phyloP scores from a whole-genome alignment of 2,113 vertebrate genomes.

The Orthonyx spaldingii region DNA sequence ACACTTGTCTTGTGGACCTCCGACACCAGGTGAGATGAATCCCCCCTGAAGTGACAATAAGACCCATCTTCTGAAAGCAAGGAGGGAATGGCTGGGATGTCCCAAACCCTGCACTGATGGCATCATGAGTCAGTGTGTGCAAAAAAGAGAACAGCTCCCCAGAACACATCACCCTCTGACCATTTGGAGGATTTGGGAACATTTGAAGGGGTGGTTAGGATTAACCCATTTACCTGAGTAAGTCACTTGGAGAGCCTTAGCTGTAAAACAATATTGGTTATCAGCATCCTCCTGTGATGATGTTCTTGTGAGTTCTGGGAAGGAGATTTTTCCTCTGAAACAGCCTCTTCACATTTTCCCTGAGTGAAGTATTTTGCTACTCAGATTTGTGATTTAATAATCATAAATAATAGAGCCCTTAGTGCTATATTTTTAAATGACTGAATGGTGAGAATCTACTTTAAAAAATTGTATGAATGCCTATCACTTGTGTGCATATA shows the following conservation, averaged over 20 bases:
- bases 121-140: accelerated
- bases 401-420: constrained; percentile 64
- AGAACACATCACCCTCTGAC: neutral
- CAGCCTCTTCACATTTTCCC: constrained; percentile 33
- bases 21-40: constrained; percentile 4
- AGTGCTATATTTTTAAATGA: constrained; percentile 64
- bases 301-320: neutral
- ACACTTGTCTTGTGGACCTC: neutral
- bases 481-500: constrained; percentile 65
- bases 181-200: neutral
- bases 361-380: constrained; percentile 63
- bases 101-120: neutral
- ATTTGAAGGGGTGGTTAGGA: neutral
- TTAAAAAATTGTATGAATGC: constrained; percentile 62
- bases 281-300: neutral
- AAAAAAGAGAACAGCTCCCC: neutral
- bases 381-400: constrained; percentile 67
- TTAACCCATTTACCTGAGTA: constrained; percentile 19
- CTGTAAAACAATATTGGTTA: constrained; percentile 21
- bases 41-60: neutral
- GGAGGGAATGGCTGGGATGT: neutral
- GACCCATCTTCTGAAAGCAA: neutral
- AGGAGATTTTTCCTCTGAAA: constrained; percentile 45
- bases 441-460: constrained; percentile 64
- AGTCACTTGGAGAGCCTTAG: neutral